Conservation (phyloP, 2,888 invertebrate species). For the Drosophila nr. perissopoda region DNA sequence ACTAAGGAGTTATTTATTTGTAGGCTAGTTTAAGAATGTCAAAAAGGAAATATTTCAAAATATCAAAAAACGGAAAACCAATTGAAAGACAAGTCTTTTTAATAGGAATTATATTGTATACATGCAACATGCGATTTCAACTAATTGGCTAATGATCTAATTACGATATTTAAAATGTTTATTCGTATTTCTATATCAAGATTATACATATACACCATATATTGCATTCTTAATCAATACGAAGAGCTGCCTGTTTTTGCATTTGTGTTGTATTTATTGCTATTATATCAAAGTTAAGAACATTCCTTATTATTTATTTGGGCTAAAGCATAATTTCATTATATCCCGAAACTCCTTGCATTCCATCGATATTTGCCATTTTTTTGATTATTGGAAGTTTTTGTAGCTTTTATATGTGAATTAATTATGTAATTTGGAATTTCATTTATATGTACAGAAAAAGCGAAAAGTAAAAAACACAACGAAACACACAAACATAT, state of each 20-base stretch:
- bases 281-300: conserved; percentile 17
- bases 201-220: conserved; percentile 2
- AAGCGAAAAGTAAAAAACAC: conserved; percentile 28
- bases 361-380: conserved; percentile 1
- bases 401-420: conserved; percentile 38
- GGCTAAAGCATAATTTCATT: conserved; percentile 22
- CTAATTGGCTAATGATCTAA: background rate
- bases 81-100: background rate
- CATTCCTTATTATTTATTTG: conserved; percentile 14
- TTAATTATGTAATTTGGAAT: conserved; percentile 38
- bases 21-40: conserved; percentile 1
- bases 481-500: conserved; percentile 34
- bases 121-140: background rate
- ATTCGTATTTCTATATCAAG: background rate
- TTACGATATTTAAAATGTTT: background rate
- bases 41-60: background rate
- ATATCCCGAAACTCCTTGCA: background rate
- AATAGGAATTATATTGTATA: conserved; percentile 1
- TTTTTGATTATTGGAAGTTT: conserved; percentile 25
- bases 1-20: conserved; percentile 25
- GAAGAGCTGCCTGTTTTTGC: conserved; percentile 2
- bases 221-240: conserved; percentile 10
- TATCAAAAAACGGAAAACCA: background rate
- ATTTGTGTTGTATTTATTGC: conserved; percentile 5
- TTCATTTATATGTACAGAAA: conserved; percentile 68